phyloP scores from a whole-genome alignment of 1,140 invertebrate genomes.

The Phenacoccus solenopsis region DNA sequence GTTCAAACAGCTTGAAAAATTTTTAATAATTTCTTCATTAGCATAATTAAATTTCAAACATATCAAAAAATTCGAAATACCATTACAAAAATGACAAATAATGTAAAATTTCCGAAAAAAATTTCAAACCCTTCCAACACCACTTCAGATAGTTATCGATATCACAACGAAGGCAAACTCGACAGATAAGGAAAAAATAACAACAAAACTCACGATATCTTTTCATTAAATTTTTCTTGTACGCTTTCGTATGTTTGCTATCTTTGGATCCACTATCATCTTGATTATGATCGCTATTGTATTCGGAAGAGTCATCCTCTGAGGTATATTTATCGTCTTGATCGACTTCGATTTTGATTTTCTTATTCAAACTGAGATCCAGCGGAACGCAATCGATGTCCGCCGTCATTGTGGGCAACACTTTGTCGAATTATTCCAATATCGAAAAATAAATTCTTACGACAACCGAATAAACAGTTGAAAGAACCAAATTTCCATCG shows the following conservation, averaged over 20 bases:
- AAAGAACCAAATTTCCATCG: neutral
- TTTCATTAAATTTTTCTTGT: constrained; percentile 40
- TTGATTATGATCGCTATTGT: constrained; percentile 29
- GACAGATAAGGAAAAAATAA: too few species aligned
- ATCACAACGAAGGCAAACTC: too few species aligned
- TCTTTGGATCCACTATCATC: constrained; percentile 26
- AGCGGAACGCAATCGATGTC: constrained; percentile 27
- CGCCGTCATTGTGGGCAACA: neutral
- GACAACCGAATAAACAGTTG: neutral
- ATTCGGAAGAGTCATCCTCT: constrained; percentile 42
- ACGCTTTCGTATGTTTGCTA: constrained; percentile 31
- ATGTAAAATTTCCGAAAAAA: too few species aligned
- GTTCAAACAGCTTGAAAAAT: too few species aligned
- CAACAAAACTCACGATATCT: constrained; percentile 37
- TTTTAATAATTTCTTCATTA: too few species aligned
- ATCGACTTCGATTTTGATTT: constrained; percentile 5
- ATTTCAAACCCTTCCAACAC: too few species aligned
- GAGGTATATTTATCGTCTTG: constrained; percentile 27
- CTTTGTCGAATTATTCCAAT: too few species aligned
- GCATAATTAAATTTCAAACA: too few species aligned
- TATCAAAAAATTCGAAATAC: too few species aligned
- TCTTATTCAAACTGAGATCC: constrained; percentile 26
- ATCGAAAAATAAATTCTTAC: neutral
- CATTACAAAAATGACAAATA: too few species aligned
- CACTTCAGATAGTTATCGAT: too few species aligned